A percentile compares a stretch with the other conserved stretches of the same genome.
Conservation (phyloP, 2,113 vertebrate genomes). For the Apus apus region DNA sequence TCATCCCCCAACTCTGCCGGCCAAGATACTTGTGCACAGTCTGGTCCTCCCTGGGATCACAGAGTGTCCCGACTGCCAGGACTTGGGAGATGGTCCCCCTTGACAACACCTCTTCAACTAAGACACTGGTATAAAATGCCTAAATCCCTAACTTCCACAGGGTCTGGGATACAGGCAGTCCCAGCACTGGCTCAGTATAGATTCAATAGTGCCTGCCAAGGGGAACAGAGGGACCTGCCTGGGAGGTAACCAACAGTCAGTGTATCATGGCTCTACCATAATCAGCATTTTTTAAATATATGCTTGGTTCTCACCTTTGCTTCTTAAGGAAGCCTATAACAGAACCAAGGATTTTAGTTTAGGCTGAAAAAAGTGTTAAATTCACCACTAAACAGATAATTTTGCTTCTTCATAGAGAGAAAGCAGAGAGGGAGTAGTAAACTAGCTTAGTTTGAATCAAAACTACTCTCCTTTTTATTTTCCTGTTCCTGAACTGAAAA, state of each 20-base stretch:
- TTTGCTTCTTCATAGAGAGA: neutral
- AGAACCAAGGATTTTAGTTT: neutral
- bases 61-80: neutral
- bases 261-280: neutral
- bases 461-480: neutral
- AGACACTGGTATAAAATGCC: neutral
- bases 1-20: neutral
- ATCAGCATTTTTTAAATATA: neutral
- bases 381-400: neutral
- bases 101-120: neutral
- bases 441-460: neutral
- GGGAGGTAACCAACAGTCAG: neutral
- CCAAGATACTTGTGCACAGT: rapidly evolving
- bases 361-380: neutral
- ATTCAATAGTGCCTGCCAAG: neutral
- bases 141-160: neutral
- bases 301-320: neutral
- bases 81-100: neutral
- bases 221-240: neutral
- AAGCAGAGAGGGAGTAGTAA: neutral
- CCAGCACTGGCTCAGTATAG: neutral
- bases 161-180: neutral
- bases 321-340: neutral
- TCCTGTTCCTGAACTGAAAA: neutral
- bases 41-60: rapidly evolving